Conservation (phyloP, 92 coral and sea anemone genomes). For the Palythoa heliodiscus region DNA sequence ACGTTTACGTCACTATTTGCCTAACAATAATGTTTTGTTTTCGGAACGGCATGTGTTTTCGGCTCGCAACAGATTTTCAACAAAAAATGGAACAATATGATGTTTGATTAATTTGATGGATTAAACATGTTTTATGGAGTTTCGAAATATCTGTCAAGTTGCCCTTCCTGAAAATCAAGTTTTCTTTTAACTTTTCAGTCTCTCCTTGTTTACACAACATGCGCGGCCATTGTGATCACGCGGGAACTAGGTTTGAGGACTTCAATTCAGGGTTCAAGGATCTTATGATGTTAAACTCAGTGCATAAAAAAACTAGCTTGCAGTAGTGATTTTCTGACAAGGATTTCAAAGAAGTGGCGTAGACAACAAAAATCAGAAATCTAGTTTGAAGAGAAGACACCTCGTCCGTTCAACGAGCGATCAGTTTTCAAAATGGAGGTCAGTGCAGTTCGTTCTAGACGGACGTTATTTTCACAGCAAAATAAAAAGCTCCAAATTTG, state of each 20-base stretch:
- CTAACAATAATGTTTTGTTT: constrained; percentile 43
- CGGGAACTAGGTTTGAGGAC: constrained; percentile 60
- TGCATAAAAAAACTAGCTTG: background rate
- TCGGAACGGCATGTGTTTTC: constrained; percentile 32
- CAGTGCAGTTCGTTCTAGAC: background rate
- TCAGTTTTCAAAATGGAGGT: constrained; percentile 44
- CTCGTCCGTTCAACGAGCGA: constrained; percentile 5
- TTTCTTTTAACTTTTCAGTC: constrained; percentile 55
- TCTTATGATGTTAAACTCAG: background rate
- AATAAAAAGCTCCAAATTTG: background rate
- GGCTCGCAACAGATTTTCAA: background rate
- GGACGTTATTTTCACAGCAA: too few species aligned
- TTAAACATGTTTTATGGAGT: background rate
- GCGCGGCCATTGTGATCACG: constrained; percentile 66
- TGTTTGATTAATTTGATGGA: background rate
- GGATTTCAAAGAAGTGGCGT: background rate
- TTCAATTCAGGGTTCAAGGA: background rate
- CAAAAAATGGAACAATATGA: background rate
- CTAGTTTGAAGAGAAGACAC: constrained; percentile 28
- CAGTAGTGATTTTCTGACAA: background rate
- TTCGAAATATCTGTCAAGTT: constrained; percentile 14
- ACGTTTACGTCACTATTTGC: constrained; percentile 12
- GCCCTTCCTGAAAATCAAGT: constrained; percentile 48
- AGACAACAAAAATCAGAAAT: background rate
- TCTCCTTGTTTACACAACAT: constrained; percentile 66